Evolutionary conservation across 92 coral and sea anemone species (phyloP).

Genomic region (Parazoanthus atlanticus): DNA sequence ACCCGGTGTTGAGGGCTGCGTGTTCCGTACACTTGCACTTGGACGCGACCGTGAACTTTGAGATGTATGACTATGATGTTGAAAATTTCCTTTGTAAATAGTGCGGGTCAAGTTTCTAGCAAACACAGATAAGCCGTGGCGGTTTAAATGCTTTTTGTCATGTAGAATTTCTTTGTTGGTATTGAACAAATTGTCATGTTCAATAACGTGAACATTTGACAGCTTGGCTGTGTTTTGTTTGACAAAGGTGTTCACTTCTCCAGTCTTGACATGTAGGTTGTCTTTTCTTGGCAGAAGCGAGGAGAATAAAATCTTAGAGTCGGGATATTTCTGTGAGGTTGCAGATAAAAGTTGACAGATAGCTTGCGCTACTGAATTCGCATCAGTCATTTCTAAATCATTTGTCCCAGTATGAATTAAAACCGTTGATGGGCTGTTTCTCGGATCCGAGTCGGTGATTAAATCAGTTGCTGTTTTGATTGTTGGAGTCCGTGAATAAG

Average conservation of each 20-base stretch:
- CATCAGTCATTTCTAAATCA: not conserved
- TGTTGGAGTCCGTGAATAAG: not conserved
- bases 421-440: not conserved
- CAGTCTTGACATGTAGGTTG: conserved; percentile 3
- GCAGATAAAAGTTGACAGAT: not conserved
- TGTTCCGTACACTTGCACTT: not conserved
- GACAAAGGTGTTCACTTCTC: not conserved
- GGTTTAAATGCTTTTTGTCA: conserved; percentile 25
- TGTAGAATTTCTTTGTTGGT: conserved; percentile 2
- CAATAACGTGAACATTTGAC: conserved; percentile 12
- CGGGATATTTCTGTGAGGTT: not conserved
- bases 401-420: not conserved
- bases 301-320: not conserved
- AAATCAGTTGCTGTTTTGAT: not conserved
- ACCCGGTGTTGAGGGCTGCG: not conserved
- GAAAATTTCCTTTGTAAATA: not conserved
- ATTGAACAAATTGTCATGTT: conserved; percentile 13
- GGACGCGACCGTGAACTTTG: not conserved
- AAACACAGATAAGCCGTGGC: conserved; percentile 8
- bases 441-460: not conserved
- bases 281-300: conserved; percentile 21
- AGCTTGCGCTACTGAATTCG: not conserved
- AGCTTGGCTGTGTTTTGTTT: not conserved
- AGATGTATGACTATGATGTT: not conserved
- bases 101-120: conserved; percentile 22